Evolutionary conservation across 2,113 vertebrate species (phyloP), one percentile per base, ranked within the genome.

Genomic region (Varanus komodoensis): DNA sequence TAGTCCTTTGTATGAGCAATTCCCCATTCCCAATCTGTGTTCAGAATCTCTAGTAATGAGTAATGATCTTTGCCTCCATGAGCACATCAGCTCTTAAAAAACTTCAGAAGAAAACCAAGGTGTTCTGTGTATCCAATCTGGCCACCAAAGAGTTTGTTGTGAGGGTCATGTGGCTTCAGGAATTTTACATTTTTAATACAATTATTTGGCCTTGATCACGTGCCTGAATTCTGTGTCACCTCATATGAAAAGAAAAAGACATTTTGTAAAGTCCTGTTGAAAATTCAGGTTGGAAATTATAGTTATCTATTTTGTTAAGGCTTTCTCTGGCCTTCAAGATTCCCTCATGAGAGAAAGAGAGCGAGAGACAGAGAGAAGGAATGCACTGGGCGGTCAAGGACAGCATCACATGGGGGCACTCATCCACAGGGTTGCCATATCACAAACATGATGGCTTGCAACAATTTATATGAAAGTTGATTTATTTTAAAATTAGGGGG

Each of bases 141-240:
- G 91, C 77, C 6, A 89, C 77, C 6, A 89, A 90, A 78, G 27
- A 85, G 84, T 94, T 95, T 94, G 82, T 93, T 94, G 93, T 91
- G 94, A 93, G 94, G 94, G 84, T 93, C 89, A 81, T 91, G 64
- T 86, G 84, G 82, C 75, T 96, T 92, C 1, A 71, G 89, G 92
- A 93, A 91, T 91, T 95, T 85, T 88, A 94, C 23, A 17, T 82
- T 1, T 95, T 92, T 88, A 96, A 87, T 91, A 91, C 93, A 93
- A 91, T 82, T 61, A 61, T 61, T 61, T 61, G 11, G 57, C 54
- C 61, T 95, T 95, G 91, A 93, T 95, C 23, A 8, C 48, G 9
- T 64, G 44, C 83, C 52, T 64, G 52, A 34, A 17, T 32, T 34
- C 44, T 79, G 48, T 25, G 14, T 2, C 54, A 89, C 89, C 57